These are phyloP conservation scores for Spea multiplicata DNA, from an alignment of 2,113 vertebrate species.

Conservation along the genomic window DNA sequence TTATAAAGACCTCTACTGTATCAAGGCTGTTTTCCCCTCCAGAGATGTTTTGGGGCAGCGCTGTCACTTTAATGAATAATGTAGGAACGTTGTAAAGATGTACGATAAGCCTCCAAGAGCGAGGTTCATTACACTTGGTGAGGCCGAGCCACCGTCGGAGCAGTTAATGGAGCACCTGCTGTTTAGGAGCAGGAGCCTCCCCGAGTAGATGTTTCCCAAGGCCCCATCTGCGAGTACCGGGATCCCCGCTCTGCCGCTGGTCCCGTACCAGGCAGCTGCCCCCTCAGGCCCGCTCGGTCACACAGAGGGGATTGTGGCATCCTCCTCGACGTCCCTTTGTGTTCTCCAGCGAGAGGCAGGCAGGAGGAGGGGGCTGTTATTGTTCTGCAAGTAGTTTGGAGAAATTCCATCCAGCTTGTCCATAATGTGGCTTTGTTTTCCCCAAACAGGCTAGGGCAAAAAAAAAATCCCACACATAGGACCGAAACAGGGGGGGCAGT, in stretches of 20 bases:
- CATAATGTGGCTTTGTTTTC: slow-evolving; percentile 45
- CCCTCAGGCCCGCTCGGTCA: slow-evolving; percentile 17
- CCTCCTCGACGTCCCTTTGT: slow-evolving; percentile 22
- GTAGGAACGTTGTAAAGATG: not conserved
- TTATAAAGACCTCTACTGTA: too few species aligned
- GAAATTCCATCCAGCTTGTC: slow-evolving; percentile 36
- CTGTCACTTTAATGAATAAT: not conserved
- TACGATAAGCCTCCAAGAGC: not conserved
- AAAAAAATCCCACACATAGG: slow-evolving; percentile 7
- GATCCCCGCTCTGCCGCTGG: not conserved
- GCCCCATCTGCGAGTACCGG: slow-evolving; percentile 8
- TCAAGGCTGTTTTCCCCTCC: too few species aligned
- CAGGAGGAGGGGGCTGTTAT: slow-evolving; percentile 8
- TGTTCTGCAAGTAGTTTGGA: slow-evolving; percentile 38
- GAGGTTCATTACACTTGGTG: not conserved
- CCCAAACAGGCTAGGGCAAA: slow-evolving; percentile 24
- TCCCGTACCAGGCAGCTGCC: slow-evolving; percentile 35
- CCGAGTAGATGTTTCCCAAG: not conserved
- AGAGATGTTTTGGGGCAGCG: too few species aligned
- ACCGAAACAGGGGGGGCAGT: slow-evolving; percentile 6
- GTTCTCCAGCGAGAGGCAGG: not conserved
- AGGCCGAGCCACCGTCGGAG: not conserved
- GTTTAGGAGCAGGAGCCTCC: not conserved
- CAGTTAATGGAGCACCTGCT: slow-evolving; percentile 3
- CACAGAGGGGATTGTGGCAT: slow-evolving; percentile 30